phyloP scores from a whole-genome alignment of 2,797 vertebrate genomes.

The Amazonetta brasiliensis region DNA sequence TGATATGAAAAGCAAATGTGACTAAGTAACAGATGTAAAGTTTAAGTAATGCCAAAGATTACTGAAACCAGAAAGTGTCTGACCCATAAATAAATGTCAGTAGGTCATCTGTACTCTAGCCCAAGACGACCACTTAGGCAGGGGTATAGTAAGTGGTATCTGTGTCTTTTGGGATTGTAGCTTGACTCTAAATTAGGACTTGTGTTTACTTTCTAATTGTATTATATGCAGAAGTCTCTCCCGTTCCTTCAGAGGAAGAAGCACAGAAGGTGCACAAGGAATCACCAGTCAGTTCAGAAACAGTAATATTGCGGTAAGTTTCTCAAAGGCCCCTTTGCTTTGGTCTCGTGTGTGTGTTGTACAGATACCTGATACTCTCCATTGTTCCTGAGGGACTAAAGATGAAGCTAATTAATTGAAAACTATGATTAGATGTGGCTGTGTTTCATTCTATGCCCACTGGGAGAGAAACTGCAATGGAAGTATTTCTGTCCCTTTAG shows the following conservation, averaged over 20 bases:
- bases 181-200: not conserved
- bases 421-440: not conserved
- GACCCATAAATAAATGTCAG: not conserved
- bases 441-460: not conserved
- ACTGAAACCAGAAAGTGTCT: not conserved
- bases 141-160: not conserved
- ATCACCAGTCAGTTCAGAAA: constrained; percentile 34
- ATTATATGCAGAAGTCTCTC: constrained; percentile 18
- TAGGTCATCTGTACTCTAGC: not conserved
- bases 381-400: not conserved
- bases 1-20: not conserved
- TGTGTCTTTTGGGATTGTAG: not conserved
- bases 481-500: not conserved
- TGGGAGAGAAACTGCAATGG: not conserved
- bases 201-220: not conserved
- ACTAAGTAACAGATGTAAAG: not conserved
- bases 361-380: not conserved
- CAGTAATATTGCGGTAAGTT: constrained; percentile 76
- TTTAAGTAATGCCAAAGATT: not conserved
- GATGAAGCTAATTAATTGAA: not conserved
- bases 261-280: constrained; percentile 42
- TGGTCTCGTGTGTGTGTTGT: not conserved
- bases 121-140: not conserved
- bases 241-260: constrained; percentile 62
- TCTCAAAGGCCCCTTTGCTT: not conserved